Percentiles rank a stretch among this genome's conserved stretches.
These are phyloP conservation scores for Petrophora chlorosata DNA, from an alignment of 2,888 invertebrate species.

Conservation along the genomic window DNA sequence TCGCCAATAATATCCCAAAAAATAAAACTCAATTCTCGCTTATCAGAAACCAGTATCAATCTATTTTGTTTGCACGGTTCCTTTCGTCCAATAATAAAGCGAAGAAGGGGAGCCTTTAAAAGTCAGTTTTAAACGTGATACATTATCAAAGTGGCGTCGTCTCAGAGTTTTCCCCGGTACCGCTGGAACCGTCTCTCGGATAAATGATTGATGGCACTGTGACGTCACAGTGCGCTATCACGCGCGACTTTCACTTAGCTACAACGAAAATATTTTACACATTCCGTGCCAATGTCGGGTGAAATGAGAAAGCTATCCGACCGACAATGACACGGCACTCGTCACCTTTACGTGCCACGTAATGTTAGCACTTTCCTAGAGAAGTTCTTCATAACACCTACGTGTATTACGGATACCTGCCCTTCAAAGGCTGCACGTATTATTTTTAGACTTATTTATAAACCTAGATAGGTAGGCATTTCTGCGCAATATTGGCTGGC, in stretches of 20 bases:
- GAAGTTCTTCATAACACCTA: constrained; percentile 19
- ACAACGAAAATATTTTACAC: constrained; percentile 70
- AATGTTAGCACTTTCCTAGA: constrained; percentile 24
- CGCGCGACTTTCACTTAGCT: constrained; percentile 66
- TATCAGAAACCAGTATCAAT: constrained; percentile 72
- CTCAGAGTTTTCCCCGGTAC: constrained; percentile 78
- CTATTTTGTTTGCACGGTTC: constrained; percentile 72
- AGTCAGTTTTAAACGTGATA: constrained; percentile 76
- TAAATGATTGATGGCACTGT: constrained; percentile 76
- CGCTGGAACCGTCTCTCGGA: constrained; percentile 66
- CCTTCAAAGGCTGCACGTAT: constrained; percentile 16
- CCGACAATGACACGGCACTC: constrained; percentile 39
- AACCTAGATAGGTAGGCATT: constrained; percentile 28
- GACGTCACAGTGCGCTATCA: constrained; percentile 63
- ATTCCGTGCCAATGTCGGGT: constrained; percentile 50
- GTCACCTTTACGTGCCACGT: constrained; percentile 25
- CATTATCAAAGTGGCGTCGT: constrained; percentile 74
- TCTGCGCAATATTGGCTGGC: constrained; percentile 38
- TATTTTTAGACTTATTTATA: constrained; percentile 31
- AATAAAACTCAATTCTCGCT: constrained; percentile 64
- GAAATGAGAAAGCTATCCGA: constrained; percentile 46
- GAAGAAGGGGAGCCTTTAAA: constrained; percentile 63
- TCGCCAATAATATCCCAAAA: constrained; percentile 38
- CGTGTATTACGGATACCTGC: constrained; percentile 17
- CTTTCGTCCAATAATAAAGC: constrained; percentile 61